Base-by-base conservation (phyloP, 2,797 vertebrate genomes). In the Poecile montanus region DNA sequence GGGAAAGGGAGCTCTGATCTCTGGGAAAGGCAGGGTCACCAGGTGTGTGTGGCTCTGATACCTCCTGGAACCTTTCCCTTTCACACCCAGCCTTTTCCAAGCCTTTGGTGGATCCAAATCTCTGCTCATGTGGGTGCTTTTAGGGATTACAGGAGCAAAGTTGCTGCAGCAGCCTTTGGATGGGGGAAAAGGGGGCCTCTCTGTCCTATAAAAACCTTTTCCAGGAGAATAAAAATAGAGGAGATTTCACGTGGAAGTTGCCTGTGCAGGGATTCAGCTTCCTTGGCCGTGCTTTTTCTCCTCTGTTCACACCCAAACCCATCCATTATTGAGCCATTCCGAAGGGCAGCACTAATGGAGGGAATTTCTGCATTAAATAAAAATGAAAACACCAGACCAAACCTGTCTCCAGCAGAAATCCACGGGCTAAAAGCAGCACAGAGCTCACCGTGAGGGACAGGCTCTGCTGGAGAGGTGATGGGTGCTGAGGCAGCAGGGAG, bases 321-420 rank as follows among this genome's bases (percentile, higher is more conserved):
- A 84, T 27, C 66, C 61, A 34, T 75, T 77, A 86, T 0, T 23
- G 86, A 90, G 44, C 38, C 66, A 2, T 4, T 10, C 68, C 1
- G 5, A 87, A 53, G 68, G 76, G 79, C 79, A 60, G 65, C 11
- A 19, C 61, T 80, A 40, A 89, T 6, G 34, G 72, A 71, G 50
- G 58, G 44, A 16, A 88, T 61, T 92, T 73, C 91, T 83, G 56
- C 82, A 77, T 67, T 16, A 85, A 94, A 44, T 68, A 53, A 91
- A 72, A 42, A 68, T 58, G 51, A 61, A 78, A 84, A 86, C 22
- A 21, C 50, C 2, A 4, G 38, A 34, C 21, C 70, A 58, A 19
- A 25, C 16, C 77, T 34, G 34, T 2, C 65, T 47, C 34, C 76
- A 36, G 85, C 48, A 32, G 29, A 83, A 87, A 88, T 11, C 32